Evolutionary conservation across 1,140 invertebrate species (phyloP), one percentile per base, ranked within the genome.

Genomic region (Drosophila leontia): DNA sequence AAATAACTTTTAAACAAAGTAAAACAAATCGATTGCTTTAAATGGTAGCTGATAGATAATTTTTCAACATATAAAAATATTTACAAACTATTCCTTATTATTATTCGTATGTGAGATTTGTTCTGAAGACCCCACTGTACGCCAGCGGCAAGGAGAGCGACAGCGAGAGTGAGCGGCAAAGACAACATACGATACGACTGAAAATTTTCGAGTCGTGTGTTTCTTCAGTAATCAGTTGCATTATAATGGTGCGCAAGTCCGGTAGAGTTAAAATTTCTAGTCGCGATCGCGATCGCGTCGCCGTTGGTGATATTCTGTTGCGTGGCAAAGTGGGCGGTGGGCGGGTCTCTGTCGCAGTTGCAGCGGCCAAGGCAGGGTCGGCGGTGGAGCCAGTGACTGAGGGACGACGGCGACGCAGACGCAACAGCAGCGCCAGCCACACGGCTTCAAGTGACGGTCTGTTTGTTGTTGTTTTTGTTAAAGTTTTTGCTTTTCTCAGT

Each of bases 161-260:
- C 34, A 60, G 37, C 41, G 62, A 44, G 19, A 64, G 62, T 61
- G 62, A 65, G 62, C 62, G 29, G 53, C 83, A 67, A 56, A 70
- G 75, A 79, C 65, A 82, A 87, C 83, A 65, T 87, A 87, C 83
- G 82, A 86, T 79, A 82, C 51, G 80, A 65, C 65, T 87, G 59
- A 82, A 77, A 63, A 77, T 42, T 68, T 75, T 74, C 62, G 70
- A 71, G 80, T 77, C 72, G 75, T 69, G 64, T 75, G 53, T 71
- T 72, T 84, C 84, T 90, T 84, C 67, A 68, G 81, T 90, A 90
- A 90, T 90, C 85, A 90, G 85, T 90, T 85, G 81, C 82, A 90
- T 87, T 90, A 90, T 79, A 90, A 90, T 90, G 85, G 85, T 90
- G 82, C 85, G 85, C 85, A 90, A 90, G 85, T 90, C 85, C 81